Evolutionary conservation across 2,797 vertebrate genomes (phyloP).

Genomic region (Gallirallus australis): DNA sequence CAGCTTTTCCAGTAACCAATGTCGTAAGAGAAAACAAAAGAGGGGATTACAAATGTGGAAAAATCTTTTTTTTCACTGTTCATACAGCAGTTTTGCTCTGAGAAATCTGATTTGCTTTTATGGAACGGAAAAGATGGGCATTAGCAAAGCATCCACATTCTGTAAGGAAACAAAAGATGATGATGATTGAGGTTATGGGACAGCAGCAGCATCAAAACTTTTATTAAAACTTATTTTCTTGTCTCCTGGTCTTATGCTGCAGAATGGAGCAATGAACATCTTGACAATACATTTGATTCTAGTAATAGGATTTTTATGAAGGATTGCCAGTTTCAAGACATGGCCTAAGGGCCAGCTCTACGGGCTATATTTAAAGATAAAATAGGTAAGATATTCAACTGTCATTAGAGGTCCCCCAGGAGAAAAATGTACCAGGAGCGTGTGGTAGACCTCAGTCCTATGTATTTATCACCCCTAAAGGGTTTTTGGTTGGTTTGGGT

Average conservation of each 20-base stretch:
- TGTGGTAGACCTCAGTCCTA: not conserved
- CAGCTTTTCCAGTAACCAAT: conserved; percentile 33
- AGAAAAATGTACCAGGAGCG: not conserved
- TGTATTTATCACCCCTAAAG: not conserved
- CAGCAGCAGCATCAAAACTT: not conserved
- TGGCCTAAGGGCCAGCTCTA: conserved; percentile 30
- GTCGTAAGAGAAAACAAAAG: conserved; percentile 27
- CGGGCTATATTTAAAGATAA: conserved; percentile 55
- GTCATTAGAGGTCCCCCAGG: conserved; percentile 23
- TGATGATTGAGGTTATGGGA: not conserved
- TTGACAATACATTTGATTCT: conserved; percentile 59
- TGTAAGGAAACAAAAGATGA: conserved; percentile 13
- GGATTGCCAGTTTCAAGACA: conserved; percentile 52
- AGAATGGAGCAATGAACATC: not conserved
- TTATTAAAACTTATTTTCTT: conserved; percentile 53
- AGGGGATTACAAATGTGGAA: conserved; percentile 15
- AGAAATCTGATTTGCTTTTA: conserved; percentile 68
- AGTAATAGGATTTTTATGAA: conserved; percentile 55
- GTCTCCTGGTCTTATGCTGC: not conserved
- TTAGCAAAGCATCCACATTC: conserved; percentile 57
- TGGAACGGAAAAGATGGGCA: conserved; percentile 41
- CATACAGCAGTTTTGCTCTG: conserved; percentile 47
- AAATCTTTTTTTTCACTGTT: not conserved
- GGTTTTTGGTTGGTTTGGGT: too few relatives aligned
- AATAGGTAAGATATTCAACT: conserved; percentile 42